These are phyloP conservation scores for Telmatochromis brichardi DNA, from an alignment of 2,113 vertebrate genomes.

Conservation along the genomic window DNA sequence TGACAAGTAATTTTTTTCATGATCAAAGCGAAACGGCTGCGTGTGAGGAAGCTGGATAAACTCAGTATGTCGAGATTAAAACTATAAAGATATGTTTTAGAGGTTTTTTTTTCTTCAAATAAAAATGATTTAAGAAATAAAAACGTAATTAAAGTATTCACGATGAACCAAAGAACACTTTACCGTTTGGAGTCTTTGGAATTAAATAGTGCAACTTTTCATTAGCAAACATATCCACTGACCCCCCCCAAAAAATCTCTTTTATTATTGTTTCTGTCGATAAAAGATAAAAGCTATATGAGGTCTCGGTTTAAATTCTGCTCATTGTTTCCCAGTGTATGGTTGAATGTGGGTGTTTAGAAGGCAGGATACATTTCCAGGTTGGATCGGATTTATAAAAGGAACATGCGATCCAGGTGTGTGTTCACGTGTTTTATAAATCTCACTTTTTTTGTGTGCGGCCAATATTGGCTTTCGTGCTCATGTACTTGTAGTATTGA, in stretches of 20 bases:
- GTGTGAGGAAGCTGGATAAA: not conserved
- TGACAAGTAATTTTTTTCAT: not conserved
- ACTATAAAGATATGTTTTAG: not conserved
- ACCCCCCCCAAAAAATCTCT: not conserved
- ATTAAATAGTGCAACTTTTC: not conserved
- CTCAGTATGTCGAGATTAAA: not conserved
- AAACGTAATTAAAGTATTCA: not conserved
- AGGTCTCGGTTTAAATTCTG: not conserved
- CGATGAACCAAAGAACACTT: not conserved
- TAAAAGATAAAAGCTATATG: not conserved
- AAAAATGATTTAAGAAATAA: not conserved
- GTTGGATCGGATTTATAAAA: not conserved
- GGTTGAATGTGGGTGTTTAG: not conserved
- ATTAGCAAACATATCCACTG: not conserved
- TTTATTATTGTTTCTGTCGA: not conserved
- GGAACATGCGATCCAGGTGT: not conserved
- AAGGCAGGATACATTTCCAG: not conserved
- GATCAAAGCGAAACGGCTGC: not conserved
- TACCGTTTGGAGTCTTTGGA: not conserved
- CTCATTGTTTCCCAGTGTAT: not conserved
- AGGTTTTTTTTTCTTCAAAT: accelerated
- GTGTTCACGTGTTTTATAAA: not conserved
- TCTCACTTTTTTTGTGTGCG: not conserved
- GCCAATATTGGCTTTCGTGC: not conserved
- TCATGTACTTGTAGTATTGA: not conserved